phyloP scores from a whole-genome alignment of 2,797 vertebrate genomes.

The Enteromius mattozi region DNA sequence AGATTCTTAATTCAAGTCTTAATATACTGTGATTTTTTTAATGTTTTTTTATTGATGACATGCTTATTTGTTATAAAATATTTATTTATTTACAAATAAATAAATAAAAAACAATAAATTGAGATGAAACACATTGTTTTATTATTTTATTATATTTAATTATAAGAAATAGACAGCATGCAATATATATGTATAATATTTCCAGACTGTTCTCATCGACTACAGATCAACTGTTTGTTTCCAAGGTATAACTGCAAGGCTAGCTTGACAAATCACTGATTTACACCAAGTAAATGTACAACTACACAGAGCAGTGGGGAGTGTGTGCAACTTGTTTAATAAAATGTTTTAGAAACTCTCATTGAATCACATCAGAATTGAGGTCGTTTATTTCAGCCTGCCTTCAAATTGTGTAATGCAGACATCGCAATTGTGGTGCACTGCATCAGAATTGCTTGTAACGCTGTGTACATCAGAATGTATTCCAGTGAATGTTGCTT shows the following conservation, averaged over 20 bases:
- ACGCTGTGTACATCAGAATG: not conserved
- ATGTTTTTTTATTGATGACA: not conserved
- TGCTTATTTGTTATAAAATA: not conserved
- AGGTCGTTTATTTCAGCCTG: slow-evolving; percentile 25
- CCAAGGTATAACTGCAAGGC: slow-evolving; percentile 53
- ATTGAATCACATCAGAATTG: slow-evolving; percentile 1
- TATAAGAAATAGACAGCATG: not conserved
- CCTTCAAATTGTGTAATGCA: slow-evolving; percentile 28
- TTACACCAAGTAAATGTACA: slow-evolving; percentile 24
- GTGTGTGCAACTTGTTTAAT: slow-evolving; percentile 6
- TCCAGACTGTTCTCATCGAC: not conserved
- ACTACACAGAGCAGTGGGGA: not conserved
- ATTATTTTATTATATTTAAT: not conserved
- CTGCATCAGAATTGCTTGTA: not conserved
- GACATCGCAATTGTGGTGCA: not conserved
- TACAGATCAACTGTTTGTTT: slow-evolving; percentile 2
- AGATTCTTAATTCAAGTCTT: not conserved
- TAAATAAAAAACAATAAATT: not conserved
- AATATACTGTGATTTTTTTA: too few species aligned
- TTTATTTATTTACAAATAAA: not conserved
- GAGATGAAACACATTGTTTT: not conserved
- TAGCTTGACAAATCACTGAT: slow-evolving; percentile 50
- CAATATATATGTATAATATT: not conserved
- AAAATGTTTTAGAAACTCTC: slow-evolving; percentile 25
- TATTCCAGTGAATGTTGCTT: slow-evolving; percentile 16